These are phyloP conservation scores for Drosophila neotestacea DNA, from an alignment of 2,888 invertebrate species.

Conservation along the genomic window DNA sequence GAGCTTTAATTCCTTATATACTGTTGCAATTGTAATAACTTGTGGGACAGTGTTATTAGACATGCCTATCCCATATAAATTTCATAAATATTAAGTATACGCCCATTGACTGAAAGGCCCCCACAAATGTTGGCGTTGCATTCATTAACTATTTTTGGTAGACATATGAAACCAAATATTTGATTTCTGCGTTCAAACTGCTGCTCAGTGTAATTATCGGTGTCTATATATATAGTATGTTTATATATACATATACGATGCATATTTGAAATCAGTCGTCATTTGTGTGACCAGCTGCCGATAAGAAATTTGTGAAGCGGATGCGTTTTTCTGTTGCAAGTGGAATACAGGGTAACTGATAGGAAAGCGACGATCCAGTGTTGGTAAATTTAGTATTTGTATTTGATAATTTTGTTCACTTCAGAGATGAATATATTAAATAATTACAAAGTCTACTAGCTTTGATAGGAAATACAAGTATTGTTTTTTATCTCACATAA, in stretches of 20 bases:
- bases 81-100: constrained; percentile 76
- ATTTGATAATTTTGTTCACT: background rate
- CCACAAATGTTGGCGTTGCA: constrained; percentile 47
- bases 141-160: constrained; percentile 51
- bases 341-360: constrained; percentile 16
- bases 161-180: constrained; percentile 46
- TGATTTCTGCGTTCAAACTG: constrained; percentile 27
- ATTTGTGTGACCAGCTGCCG: constrained; percentile 46
- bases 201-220: constrained; percentile 50
- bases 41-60: constrained; percentile 52
- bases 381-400: constrained; percentile 1
- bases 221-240: constrained; percentile 2
- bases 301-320: constrained; percentile 42
- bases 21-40: background rate
- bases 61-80: constrained; percentile 65
- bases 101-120: constrained; percentile 46
- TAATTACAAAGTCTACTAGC: no score
- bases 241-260: constrained; percentile 14
- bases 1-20: background rate
- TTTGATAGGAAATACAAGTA: background rate
- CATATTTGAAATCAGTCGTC: constrained; percentile 38
- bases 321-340: constrained; percentile 29
- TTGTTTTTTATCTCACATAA: background rate
- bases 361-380: constrained; percentile 10
- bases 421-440: background rate